Percentiles rank a stretch among this genome's conserved stretches.
Evolutionary conservation across 2,113 vertebrate genomes (phyloP).

Genomic region (Hydropotes inermis): DNA sequence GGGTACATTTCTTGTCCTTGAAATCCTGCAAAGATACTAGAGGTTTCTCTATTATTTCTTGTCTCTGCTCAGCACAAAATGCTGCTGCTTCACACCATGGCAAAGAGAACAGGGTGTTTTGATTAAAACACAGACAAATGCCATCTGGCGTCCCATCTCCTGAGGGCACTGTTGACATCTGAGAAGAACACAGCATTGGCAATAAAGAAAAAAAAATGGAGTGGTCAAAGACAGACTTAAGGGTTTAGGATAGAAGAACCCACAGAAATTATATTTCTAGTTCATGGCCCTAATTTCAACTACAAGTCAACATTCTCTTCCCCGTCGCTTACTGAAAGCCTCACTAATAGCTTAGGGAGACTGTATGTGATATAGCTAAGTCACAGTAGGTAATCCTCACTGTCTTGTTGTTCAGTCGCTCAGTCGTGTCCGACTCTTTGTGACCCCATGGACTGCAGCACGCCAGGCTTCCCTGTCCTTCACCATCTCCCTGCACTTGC

Average conservation of each 20-base stretch:
- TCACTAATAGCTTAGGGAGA: not conserved
- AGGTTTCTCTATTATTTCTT: not conserved
- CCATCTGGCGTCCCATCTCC: conserved; percentile 59
- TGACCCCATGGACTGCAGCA: not conserved
- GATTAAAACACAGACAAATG: conserved; percentile 52
- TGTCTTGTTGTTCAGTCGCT: not conserved
- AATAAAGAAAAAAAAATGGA: not conserved
- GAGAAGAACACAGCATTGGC: not conserved
- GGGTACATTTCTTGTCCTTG: not conserved
- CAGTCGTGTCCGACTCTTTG: not conserved
- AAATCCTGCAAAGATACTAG: not conserved
- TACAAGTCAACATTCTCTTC: not conserved
- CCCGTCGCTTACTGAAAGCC: not conserved
- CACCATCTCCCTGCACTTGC: not conserved
- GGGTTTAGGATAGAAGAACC: not conserved
- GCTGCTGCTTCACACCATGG: not conserved
- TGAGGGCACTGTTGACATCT: conserved; percentile 60
- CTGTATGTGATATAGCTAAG: not conserved
- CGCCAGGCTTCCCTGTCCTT: not conserved
- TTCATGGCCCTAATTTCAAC: not conserved
- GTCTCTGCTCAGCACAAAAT: not conserved
- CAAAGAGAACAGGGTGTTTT: not conserved
- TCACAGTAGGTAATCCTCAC: not conserved
- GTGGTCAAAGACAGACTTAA: not conserved
- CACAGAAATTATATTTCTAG: not conserved